phyloP scores from a whole-genome alignment of 2,113 vertebrate genomes.

The Perca flavescens region DNA sequence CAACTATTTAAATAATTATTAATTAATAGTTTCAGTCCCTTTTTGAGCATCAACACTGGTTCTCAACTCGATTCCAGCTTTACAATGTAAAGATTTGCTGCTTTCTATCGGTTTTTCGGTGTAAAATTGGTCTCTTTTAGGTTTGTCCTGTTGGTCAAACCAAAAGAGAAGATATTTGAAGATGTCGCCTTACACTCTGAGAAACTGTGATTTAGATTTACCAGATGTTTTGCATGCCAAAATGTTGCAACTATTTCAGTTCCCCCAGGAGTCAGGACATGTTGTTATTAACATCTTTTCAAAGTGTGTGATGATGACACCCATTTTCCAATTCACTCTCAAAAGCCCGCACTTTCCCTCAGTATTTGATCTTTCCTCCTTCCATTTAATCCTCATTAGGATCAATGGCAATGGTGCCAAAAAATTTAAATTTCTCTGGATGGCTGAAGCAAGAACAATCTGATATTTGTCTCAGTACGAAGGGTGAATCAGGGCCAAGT shows the following conservation, averaged over 20 bases:
- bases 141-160: neutral
- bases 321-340: neutral
- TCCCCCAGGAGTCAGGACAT: neutral
- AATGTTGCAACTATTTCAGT: neutral
- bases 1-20: neutral
- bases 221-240: neutral
- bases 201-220: neutral
- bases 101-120: neutral
- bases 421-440: slow-evolving; percentile 5
- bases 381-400: neutral
- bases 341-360: neutral
- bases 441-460: slow-evolving; percentile 3
- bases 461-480: neutral
- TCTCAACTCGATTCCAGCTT: neutral
- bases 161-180: neutral
- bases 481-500: neutral
- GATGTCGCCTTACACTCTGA: neutral
- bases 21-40: neutral
- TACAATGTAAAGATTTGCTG: neutral
- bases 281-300: neutral
- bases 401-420: neutral
- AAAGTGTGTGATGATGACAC: neutral
- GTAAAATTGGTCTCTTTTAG: neutral
- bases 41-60: neutral
- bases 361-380: neutral